A percentile compares a stretch with the other conserved stretches of the same genome.
Conservation (phyloP, 2,888 invertebrate species). For the Ephialtes manifestator region DNA sequence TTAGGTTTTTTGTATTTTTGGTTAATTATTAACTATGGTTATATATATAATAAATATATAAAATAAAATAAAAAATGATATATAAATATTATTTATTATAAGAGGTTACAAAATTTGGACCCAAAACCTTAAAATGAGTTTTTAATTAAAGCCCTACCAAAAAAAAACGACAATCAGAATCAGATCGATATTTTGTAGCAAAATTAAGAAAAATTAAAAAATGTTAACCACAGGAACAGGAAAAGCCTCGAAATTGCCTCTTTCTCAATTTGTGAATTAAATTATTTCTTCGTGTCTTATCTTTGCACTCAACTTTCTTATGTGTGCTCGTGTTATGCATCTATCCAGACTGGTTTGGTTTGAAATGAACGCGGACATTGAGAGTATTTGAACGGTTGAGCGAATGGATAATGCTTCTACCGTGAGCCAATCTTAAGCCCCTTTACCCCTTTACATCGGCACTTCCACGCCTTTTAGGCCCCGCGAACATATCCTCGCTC, state of each 20-base stretch:
- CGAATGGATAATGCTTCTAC: conserved; percentile 42
- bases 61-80: no score
- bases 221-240: background rate
- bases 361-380: conserved; percentile 40
- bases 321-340: conserved; percentile 33
- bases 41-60: no score
- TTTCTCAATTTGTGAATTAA: conserved; percentile 22
- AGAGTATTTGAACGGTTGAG: conserved; percentile 53
- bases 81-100: no score
- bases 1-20: no score
- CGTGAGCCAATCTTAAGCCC: conserved; percentile 46
- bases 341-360: conserved; percentile 11
- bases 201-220: no score
- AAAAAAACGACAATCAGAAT: no score
- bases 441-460: conserved; percentile 48
- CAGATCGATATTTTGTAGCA: background rate
- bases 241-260: conserved; percentile 27
- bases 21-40: no score
- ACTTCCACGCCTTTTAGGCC: conserved; percentile 57
- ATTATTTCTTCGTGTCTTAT: conserved; percentile 30
- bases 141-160: no score
- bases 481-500: conserved; percentile 46
- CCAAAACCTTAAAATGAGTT: no score
- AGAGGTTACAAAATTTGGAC: no score
- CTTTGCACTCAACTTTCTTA: conserved; percentile 33